These are phyloP conservation scores for Atta cephalotes DNA, from an alignment of 1,140 invertebrate genomes.

Conservation along the genomic window DNA sequence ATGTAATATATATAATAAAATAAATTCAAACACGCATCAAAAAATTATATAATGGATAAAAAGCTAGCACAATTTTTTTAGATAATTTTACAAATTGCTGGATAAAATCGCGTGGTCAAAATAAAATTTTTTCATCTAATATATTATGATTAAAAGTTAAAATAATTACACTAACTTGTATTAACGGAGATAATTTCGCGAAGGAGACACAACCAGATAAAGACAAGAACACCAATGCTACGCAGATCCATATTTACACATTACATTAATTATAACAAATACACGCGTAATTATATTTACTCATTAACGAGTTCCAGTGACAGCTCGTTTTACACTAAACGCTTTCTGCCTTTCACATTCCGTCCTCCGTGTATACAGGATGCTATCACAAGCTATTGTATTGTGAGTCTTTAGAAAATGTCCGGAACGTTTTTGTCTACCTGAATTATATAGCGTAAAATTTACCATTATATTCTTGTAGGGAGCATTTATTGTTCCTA, in stretches of 20 bases:
- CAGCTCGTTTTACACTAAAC: slow-evolving; percentile 26
- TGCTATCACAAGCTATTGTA: slow-evolving; percentile 36
- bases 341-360: slow-evolving; percentile 10
- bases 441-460: slow-evolving; percentile 28
- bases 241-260: slow-evolving; percentile 28
- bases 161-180: slow-evolving; percentile 1
- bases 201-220: slow-evolving; percentile 15
- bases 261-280: background rate
- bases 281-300: background rate
- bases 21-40: background rate
- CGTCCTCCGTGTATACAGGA: background rate
- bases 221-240: slow-evolving; percentile 8
- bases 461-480: slow-evolving; percentile 1
- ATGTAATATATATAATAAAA: background rate
- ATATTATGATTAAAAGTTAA: background rate
- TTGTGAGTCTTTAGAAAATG: slow-evolving; percentile 7
- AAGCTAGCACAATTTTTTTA: background rate
- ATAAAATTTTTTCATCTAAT: background rate
- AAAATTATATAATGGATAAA: background rate
- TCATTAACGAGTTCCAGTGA: slow-evolving; percentile 11
- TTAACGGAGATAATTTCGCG: background rate
- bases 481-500: background rate
- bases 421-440: slow-evolving; percentile 34
- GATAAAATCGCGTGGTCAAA: background rate
- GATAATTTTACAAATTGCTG: background rate